Evolutionary conservation across 2,113 vertebrate species (phyloP), one percentile per base, ranked within the genome.

Genomic region (Tragulus kanchil): DNA sequence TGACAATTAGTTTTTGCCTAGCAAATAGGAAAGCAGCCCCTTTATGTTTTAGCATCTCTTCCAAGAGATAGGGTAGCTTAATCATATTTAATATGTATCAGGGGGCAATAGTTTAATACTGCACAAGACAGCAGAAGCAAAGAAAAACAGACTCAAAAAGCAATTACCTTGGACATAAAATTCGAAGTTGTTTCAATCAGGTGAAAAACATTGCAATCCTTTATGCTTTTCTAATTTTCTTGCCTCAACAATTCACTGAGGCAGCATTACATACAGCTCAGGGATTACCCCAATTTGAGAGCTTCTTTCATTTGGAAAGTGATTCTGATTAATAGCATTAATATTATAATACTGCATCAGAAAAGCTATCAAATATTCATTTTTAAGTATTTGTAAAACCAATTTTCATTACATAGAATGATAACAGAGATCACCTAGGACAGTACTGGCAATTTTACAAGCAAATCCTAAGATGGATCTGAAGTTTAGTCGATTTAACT

Each of bases 111-210:
- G 83, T 79, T 97, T 94, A 97, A 96, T 93, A 95, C 91, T 71
- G 75, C 84, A 85, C 93, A 95, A 93, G 64, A 97, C 23, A 93
- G 89, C 65, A 96, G 73, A 96, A 93, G 50, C 85, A 85, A 96
- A 95, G 93, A 93, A 95, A 96, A 95, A 94, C 84, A 97, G 64
- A 85, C 65, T 96, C 21, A 17, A 69, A 94, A 97, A 87, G 95
- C 84, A 95, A 97, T 97, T 98, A 84, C 56, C 87, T 85, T 71
- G 62, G 58, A 93, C 75, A 96, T 97, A 94, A 97, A 95, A 93
- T 97, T 96, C 91, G 93, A 94, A 92, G 69, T 82, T 97, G 92
- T 97, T 98, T 96, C 95, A 96, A 96, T 95, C 85, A 87, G 93
- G 71, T 95, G 56, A 89, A 96, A 93, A 89, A 85, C 8, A 90